These are phyloP conservation scores for Gobio occitaniae DNA, from an alignment of 2,797 vertebrate genomes.

Conservation along the genomic window DNA sequence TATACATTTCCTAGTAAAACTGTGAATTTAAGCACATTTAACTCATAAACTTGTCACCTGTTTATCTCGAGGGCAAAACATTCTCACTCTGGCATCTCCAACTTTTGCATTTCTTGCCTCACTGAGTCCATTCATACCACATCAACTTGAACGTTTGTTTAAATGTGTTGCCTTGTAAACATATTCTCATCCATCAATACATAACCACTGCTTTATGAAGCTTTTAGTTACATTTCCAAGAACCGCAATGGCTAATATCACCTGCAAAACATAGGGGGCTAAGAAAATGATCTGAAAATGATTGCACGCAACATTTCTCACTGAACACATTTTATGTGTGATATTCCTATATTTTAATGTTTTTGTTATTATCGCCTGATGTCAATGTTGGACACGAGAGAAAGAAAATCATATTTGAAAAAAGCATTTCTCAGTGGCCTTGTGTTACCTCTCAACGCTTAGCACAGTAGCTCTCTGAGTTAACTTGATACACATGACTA, in stretches of 20 bases:
- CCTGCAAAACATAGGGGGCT: constrained; percentile 8
- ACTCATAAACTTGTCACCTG: constrained; percentile 19
- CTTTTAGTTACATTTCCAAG: constrained; percentile 7
- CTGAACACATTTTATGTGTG: constrained; percentile 1
- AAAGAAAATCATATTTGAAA: constrained; percentile 4
- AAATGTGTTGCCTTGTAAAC: constrained; percentile 17
- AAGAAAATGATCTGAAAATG: constrained; percentile 3
- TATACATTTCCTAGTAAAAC: background rate
- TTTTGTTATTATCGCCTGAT: background rate
- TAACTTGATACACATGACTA: constrained; percentile 70
- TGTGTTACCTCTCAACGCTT: constrained; percentile 4
- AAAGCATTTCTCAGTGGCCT: constrained; percentile 11
- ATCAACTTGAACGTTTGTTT: constrained; percentile 1
- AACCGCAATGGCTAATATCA: background rate
- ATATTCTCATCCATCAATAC: background rate
- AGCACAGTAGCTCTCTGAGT: constrained; percentile 39
- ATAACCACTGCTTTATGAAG: constrained; percentile 19
- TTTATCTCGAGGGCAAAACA: constrained; percentile 27
- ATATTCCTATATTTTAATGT: background rate
- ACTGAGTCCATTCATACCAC: constrained; percentile 6
- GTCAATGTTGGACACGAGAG: background rate
- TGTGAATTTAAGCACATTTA: constrained; percentile 2
- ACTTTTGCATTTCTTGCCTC: constrained; percentile 1
- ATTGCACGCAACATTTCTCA: background rate
- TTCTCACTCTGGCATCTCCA: constrained; percentile 4